Conservation (phyloP, 2,888 invertebrate species). For the Operophtera brumata region DNA sequence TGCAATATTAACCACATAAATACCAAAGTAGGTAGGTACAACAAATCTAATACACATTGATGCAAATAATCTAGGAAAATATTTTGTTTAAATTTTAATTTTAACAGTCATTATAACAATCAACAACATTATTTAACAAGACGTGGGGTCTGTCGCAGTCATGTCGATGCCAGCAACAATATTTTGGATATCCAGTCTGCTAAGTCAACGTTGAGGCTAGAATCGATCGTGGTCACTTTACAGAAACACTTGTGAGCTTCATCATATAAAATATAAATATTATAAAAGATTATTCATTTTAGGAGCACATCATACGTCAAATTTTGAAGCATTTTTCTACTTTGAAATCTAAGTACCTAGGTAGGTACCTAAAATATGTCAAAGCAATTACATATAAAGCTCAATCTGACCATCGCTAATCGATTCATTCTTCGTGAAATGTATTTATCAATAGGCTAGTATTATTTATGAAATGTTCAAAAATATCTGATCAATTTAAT, state of each 20-base stretch:
- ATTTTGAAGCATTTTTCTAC: slow-evolving; percentile 12
- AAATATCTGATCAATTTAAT: background rate
- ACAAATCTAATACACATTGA: slow-evolving; percentile 9
- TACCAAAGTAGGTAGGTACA: slow-evolving; percentile 1
- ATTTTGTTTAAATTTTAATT: background rate
- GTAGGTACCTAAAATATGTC: background rate
- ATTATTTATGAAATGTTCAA: background rate
- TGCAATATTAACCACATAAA: slow-evolving; percentile 1
- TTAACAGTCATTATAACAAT: slow-evolving; percentile 18
- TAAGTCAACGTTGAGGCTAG: background rate
- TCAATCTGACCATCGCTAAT: slow-evolving; percentile 6
- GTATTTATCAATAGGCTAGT: background rate
- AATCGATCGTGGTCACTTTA: background rate
- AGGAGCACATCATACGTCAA: slow-evolving; percentile 15
- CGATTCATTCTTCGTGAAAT: background rate
- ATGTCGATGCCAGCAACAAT: background rate
- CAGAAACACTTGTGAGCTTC: background rate
- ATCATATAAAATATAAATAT: background rate
- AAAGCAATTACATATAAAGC: slow-evolving; percentile 13
- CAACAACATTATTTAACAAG: slow-evolving; percentile 11
- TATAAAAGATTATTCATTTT: background rate
- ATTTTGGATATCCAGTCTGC: background rate
- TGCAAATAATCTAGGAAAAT: slow-evolving; percentile 10
- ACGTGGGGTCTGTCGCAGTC: background rate
- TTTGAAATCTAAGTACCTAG: background rate